Conservation (phyloP, 2,113 vertebrate species). For the Ancistrus triradiatus region DNA sequence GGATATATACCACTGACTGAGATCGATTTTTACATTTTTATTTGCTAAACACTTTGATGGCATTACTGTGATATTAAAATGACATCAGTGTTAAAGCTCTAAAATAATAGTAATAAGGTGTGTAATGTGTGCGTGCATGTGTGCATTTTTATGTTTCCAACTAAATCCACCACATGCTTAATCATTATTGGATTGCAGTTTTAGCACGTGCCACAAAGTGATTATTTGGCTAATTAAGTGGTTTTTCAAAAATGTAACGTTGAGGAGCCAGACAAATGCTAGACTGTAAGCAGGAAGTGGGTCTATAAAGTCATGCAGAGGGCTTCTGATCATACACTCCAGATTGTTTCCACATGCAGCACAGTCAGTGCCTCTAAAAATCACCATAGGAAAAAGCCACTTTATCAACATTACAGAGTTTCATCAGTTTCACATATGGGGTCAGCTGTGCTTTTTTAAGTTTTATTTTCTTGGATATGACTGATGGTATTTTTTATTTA, state of each 20-base stretch:
- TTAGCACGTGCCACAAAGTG: constrained; percentile 14
- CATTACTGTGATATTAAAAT: too few relatives aligned
- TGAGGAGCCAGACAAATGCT: constrained; percentile 24
- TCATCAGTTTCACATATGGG: constrained; percentile 4
- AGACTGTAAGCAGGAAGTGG: constrained; percentile 17
- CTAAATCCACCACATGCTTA: constrained; percentile 5
- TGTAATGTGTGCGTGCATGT: too few relatives aligned
- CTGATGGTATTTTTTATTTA: background rate
- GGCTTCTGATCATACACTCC: constrained; percentile 7
- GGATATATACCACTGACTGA: too few relatives aligned
- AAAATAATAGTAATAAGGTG: too few relatives aligned
- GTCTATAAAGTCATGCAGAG: constrained; percentile 26
- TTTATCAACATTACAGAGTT: constrained; percentile 9
- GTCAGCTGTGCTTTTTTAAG: constrained; percentile 1
- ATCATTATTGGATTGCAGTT: constrained; percentile 4
- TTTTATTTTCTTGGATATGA: too few relatives aligned
- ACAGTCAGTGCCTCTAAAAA: background rate
- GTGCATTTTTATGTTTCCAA: background rate
- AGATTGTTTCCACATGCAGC: constrained; percentile 27
- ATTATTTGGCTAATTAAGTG: constrained; percentile 31
- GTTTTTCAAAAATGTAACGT: background rate
- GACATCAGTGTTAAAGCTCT: too few relatives aligned
- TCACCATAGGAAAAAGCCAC: background rate
- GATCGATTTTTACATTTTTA: too few relatives aligned
- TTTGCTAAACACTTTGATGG: too few relatives aligned